Conservation (phyloP, 2,888 invertebrate genomes). For the Pasiphila rectangulata region DNA sequence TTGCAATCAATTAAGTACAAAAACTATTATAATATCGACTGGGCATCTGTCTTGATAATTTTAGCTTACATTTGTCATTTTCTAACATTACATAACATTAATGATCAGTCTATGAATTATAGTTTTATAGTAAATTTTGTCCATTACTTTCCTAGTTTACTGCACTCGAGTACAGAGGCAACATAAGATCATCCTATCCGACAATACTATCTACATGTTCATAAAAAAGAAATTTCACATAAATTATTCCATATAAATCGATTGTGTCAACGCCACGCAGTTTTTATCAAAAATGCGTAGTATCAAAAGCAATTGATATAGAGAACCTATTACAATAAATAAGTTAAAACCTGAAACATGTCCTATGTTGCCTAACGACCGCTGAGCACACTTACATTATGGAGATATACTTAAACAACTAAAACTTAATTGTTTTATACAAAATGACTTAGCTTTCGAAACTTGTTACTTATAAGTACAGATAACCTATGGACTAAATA, state of each 20-base stretch:
- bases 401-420: constrained; percentile 76
- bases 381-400: constrained; percentile 71
- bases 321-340: constrained; percentile 67
- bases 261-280: constrained; percentile 44
- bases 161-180: constrained; percentile 62
- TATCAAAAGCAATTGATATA: constrained; percentile 39
- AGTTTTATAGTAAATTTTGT: constrained; percentile 78
- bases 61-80: constrained; percentile 76
- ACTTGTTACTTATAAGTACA: constrained; percentile 80
- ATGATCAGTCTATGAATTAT: constrained; percentile 78
- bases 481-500: constrained; percentile 73
- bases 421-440: constrained; percentile 78
- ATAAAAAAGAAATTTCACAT: constrained; percentile 66
- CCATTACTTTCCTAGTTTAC: constrained; percentile 72
- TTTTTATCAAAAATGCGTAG: constrained; percentile 38
- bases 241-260: constrained; percentile 57
- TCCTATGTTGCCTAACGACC: constrained; percentile 73
- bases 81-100: constrained; percentile 80
- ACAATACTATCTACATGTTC: constrained; percentile 64
- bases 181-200: constrained; percentile 66
- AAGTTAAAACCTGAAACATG: constrained; percentile 66
- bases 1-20: constrained; percentile 76
- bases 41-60: constrained; percentile 64
- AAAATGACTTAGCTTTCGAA: constrained; percentile 82
- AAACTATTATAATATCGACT: constrained; percentile 45